Evolutionary conservation across 30 jellyfish, hydroid and myxozoan genomes (phyloP), one percentile per base, ranked within the genome.

Genomic region (Hydra vulgaris): DNA sequence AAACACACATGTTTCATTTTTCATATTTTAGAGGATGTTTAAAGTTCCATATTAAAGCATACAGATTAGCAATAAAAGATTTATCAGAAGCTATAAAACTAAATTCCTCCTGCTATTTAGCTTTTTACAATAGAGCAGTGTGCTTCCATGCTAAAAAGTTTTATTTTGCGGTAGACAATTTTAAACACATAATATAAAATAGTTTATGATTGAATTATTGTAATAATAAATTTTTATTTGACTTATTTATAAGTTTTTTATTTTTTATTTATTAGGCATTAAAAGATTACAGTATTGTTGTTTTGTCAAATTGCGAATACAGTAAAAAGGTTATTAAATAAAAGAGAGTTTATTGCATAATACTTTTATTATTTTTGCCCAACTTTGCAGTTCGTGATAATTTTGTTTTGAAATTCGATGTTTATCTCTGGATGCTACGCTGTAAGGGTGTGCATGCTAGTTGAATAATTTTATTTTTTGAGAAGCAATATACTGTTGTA

Each of bases 51-150:
- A 83, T 92, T 23, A 85, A 77, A 24, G 92, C 98, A 1, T 87
- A 80, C 82, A 70, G 79, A 26, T 77, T 92, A 53, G 98, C 98
- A 7, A 89, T 86, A 0, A 87, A 87, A 66, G 98, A 92, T 69
- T 83, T 92, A n/a, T 73, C 95, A 15, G 83, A 75, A 25, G 98
- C 98, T 19, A 86, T 92, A 15, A 78, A 84, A 3, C 53, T 87
- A 18, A 92, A 92, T 70, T 82, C 85, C 21, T 72, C 77, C 55
- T 92, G 98, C 72, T 52, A 68, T 26, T 72, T 92, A 53, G 98
- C 98, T 16, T 92, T 86, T 84, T 92, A 82, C 88, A 87, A 87
- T 71, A 87, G 98, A 71, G 98, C 98, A 0, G 96, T 87, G 56
- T 92, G 98, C 61, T 86, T 72, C 73, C 98, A 92, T 27, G 18